Evolutionary conservation across 2,888 invertebrate genomes (phyloP).

Genomic region (Netelia fuscicornis): DNA sequence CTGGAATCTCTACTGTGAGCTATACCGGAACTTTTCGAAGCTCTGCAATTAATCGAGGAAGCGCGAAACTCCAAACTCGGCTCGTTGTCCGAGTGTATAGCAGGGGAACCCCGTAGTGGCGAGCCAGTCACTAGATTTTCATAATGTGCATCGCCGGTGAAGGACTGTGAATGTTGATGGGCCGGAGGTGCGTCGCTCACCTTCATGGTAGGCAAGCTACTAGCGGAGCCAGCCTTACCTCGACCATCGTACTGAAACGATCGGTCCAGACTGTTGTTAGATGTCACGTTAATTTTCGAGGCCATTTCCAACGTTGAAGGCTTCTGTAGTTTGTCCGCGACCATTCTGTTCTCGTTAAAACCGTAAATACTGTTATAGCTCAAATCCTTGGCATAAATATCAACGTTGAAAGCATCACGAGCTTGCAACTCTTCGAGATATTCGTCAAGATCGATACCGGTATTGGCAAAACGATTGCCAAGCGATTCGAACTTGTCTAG

Average conservation of each 20-base stretch:
- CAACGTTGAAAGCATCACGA: constrained; percentile 84
- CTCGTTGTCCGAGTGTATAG: constrained; percentile 72
- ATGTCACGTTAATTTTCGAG: constrained; percentile 61
- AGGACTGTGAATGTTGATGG: constrained; percentile 83
- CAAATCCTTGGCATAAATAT: constrained; percentile 81
- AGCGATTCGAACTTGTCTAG: constrained; percentile 89
- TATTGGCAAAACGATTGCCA: constrained; percentile 86
- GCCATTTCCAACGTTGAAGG: constrained; percentile 75
- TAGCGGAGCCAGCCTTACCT: constrained; percentile 81
- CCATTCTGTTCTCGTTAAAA: constrained; percentile 79
- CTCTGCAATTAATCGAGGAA: constrained; percentile 69
- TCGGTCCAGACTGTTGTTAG: constrained; percentile 73
- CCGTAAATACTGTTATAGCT: constrained; percentile 82
- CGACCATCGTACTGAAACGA: constrained; percentile 75
- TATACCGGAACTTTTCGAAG: constrained; percentile 63
- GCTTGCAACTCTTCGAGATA: constrained; percentile 89
- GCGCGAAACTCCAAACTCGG: constrained; percentile 67
- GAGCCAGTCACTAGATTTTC: constrained; percentile 81
- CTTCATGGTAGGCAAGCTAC: constrained; percentile 82
- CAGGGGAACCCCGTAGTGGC: constrained; percentile 75
- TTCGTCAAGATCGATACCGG: constrained; percentile 89
- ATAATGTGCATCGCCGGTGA: constrained; percentile 82
- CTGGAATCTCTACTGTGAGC: constrained; percentile 80
- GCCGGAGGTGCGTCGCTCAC: constrained; percentile 79
- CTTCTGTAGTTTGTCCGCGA: constrained; percentile 77